Conservation (phyloP, 2,797 vertebrate genomes). For the Erithacus rubecula region DNA sequence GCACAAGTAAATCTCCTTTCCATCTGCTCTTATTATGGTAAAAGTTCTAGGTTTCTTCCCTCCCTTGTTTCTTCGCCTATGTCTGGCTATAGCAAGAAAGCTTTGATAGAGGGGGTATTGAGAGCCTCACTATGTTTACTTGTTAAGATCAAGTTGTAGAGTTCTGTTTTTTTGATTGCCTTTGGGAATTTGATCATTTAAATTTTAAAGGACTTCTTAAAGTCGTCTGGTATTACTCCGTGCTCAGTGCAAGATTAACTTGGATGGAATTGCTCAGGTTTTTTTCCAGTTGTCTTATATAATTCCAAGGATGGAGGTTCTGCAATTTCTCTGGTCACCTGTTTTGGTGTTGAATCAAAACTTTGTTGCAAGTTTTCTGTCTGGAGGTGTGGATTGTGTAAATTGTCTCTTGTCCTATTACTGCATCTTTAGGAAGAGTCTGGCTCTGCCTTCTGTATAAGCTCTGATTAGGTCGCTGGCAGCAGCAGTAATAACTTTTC, state of each 20-base stretch:
- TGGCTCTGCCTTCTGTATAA: neutral
- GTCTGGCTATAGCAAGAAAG: neutral
- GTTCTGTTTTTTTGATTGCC: neutral
- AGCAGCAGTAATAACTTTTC: neutral
- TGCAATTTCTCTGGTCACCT: neutral
- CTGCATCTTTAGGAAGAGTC: neutral
- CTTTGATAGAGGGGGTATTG: neutral
- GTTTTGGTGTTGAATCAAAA: neutral
- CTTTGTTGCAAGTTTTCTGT: neutral
- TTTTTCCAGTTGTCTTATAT: neutral
- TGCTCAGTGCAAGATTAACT: neutral
- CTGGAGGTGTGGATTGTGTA: neutral
- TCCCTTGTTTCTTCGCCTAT: neutral
- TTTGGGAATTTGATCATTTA: neutral
- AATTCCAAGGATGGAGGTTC: neutral
- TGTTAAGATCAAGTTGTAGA: neutral
- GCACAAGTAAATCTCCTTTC: neutral
- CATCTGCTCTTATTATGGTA: neutral
- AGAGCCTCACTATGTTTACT: neutral
- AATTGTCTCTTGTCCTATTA: neutral
- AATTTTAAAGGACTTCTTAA: neutral
- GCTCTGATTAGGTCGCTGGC: rapidly evolving
- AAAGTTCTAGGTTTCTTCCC: neutral
- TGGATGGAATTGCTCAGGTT: neutral
- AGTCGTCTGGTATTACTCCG: neutral